phyloP scores from a whole-genome alignment of 37 sponge, comb jelly and placozoan species.

The Beroe forskalii region DNA sequence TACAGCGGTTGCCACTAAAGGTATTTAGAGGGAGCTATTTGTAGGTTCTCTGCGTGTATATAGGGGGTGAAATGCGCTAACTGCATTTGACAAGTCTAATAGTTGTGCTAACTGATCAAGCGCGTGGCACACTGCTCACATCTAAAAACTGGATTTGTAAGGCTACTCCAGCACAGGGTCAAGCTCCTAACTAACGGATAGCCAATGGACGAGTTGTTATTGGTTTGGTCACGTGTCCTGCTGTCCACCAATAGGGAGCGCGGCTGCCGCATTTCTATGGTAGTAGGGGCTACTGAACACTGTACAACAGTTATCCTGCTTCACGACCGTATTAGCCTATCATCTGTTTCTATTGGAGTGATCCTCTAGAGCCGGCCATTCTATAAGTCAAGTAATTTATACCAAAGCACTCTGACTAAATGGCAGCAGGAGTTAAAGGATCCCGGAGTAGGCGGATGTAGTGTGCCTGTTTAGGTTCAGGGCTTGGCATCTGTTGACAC shows the following conservation, averaged over 20 bases:
- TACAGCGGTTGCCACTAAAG: no score
- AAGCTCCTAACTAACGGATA: constrained; percentile 40
- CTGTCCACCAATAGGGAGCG: constrained; percentile 8
- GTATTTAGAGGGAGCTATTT: no score
- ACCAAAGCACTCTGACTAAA: neutral
- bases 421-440: no score
- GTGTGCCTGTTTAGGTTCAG: no score
- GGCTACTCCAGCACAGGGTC: constrained; percentile 9
- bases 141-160: constrained; percentile 22
- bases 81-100: constrained; percentile 6
- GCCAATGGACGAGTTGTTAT: constrained; percentile 26
- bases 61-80: no score
- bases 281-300: constrained; percentile 24
- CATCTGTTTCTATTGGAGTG: neutral
- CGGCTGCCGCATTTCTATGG: neutral
- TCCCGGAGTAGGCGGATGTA: no score
- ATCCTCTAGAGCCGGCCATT: neutral
- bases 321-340: no score
- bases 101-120: constrained; percentile 10
- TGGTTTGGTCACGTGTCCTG: neutral
- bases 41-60: no score
- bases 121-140: no score
- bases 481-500: no score
- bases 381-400: neutral
- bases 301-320: neutral